phyloP scores from a whole-genome alignment of 2,888 invertebrate species.

The Drosophila neotestacea region DNA sequence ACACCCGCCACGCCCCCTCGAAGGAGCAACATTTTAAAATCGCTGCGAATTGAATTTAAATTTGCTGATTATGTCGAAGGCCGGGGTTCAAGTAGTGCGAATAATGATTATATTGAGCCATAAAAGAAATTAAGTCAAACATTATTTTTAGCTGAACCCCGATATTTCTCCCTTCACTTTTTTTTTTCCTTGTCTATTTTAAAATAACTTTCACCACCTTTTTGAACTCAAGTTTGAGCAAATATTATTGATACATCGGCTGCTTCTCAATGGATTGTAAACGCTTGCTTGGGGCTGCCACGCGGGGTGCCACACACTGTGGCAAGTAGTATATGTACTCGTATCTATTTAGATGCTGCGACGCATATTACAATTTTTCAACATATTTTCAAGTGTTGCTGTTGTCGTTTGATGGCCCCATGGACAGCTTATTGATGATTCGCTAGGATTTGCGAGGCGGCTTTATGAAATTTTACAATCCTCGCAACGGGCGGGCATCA shows the following conservation, averaged over 20 bases:
- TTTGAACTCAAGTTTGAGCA: slow-evolving; percentile 31
- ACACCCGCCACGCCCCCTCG: slow-evolving; percentile 46
- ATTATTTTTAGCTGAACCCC: slow-evolving; percentile 62
- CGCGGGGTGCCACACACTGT: slow-evolving; percentile 46
- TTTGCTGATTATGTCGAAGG: slow-evolving; percentile 78
- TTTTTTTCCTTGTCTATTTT: slow-evolving; percentile 18
- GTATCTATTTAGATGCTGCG: slow-evolving; percentile 41
- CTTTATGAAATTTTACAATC: slow-evolving; percentile 70
- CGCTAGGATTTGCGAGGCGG: slow-evolving; percentile 55
- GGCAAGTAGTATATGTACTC: slow-evolving; percentile 8
- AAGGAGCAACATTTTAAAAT: slow-evolving; percentile 43
- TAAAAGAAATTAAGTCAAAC: slow-evolving; percentile 81
- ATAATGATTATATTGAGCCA: slow-evolving; percentile 80
- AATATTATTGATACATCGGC: slow-evolving; percentile 80
- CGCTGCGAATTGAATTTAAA: slow-evolving; percentile 83
- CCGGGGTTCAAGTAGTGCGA: slow-evolving; percentile 69
- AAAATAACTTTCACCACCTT: slow-evolving; percentile 77
- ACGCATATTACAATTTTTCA: slow-evolving; percentile 72
- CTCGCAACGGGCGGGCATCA: slow-evolving; percentile 65
- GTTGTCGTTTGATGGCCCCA: slow-evolving; percentile 43
- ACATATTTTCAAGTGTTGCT: slow-evolving; percentile 78
- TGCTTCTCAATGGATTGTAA: slow-evolving; percentile 78
- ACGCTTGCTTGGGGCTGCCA: slow-evolving; percentile 54
- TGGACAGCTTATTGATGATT: slow-evolving; percentile 72
- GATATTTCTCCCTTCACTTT: neutral